Conservation (phyloP, 1,140 invertebrate species). For the Papilio dardanus region DNA sequence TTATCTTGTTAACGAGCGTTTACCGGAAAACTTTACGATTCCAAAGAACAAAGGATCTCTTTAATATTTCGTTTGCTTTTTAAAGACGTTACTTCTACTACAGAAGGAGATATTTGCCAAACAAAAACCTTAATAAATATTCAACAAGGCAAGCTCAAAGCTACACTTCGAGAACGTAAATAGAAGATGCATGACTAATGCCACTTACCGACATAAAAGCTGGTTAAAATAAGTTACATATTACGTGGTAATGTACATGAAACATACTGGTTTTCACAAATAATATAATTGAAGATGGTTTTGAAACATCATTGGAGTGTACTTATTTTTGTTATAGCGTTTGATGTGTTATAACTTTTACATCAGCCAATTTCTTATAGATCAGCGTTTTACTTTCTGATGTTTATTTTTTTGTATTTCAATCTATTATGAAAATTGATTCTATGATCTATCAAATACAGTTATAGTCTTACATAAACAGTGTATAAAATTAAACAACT, state of each 20-base stretch:
- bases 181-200: slow-evolving; percentile 24
- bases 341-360: no score
- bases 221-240: neutral
- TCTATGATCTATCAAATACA: no score
- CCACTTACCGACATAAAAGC: slow-evolving; percentile 22
- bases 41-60: slow-evolving; percentile 58
- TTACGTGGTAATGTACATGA: neutral
- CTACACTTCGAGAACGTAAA: slow-evolving; percentile 37
- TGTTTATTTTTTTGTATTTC: no score
- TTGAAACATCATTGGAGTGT: slow-evolving; percentile 7
- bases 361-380: no score
- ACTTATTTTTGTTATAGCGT: no score
- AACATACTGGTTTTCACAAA: neutral
- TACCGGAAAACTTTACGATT: slow-evolving; percentile 62
- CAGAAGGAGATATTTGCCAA: slow-evolving; percentile 64
- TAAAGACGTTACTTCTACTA: slow-evolving; percentile 55
- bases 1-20: slow-evolving; percentile 68
- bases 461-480: no score
- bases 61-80: slow-evolving; percentile 71
- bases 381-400: no score
- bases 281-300: neutral
- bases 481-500: no score
- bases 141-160: slow-evolving; percentile 48
- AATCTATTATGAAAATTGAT: no score
- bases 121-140: slow-evolving; percentile 69